Percentiles rank a stretch among this genome's conserved stretches.
phyloP scores from a whole-genome alignment of 1,140 invertebrate species.

The Drosophila bocki region DNA sequence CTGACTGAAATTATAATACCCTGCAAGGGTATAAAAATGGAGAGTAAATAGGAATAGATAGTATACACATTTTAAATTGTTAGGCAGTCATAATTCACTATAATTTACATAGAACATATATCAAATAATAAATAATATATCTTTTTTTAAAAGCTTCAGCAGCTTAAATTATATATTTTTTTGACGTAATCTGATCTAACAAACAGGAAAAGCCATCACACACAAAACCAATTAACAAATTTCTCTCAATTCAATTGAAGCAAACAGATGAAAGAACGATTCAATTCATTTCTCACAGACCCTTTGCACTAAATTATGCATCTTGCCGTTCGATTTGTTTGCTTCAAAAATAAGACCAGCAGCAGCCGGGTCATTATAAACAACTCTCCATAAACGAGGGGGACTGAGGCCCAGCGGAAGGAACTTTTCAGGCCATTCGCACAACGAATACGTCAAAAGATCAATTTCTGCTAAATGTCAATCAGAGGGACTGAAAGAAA shows the following conservation, averaged over 20 bases:
- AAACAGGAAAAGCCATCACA: slow-evolving; percentile 14
- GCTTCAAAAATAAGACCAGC: slow-evolving; percentile 17
- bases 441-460: slow-evolving; percentile 15
- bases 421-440: slow-evolving; percentile 47
- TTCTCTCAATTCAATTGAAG: slow-evolving; percentile 15
- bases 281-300: slow-evolving; percentile 7
- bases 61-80: too few species aligned
- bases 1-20: too few species aligned
- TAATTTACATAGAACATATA: background rate
- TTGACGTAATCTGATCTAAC: background rate
- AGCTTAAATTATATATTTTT: background rate
- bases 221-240: slow-evolving; percentile 3
- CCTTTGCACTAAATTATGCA: slow-evolving; percentile 43
- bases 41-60: background rate
- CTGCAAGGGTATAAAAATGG: background rate
- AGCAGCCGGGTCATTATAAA: slow-evolving; percentile 52
- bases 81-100: too few species aligned
- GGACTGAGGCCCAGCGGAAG: slow-evolving; percentile 47
- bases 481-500: slow-evolving; percentile 44
- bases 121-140: background rate
- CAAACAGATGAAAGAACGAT: slow-evolving; percentile 29
- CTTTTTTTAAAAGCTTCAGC: too few species aligned
- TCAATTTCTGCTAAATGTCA: slow-evolving; percentile 64
- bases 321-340: slow-evolving; percentile 26
- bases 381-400: slow-evolving; percentile 47